These are phyloP conservation scores for Camponotus vicinus DNA, from an alignment of 1,140 invertebrate species.

Conservation along the genomic window DNA sequence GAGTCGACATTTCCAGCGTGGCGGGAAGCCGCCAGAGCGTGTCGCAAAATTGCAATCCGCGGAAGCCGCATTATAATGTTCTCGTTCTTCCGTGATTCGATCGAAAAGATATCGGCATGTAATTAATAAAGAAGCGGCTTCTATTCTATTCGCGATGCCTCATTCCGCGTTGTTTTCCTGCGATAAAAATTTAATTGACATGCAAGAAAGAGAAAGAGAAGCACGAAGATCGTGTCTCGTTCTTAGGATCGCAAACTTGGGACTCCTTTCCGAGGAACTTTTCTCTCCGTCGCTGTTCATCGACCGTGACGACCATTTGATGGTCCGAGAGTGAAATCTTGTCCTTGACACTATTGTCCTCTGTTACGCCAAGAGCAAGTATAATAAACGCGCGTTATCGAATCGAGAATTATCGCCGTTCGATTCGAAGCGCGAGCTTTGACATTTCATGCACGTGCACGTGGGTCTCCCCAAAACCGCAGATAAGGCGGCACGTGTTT, in stretches of 20 bases:
- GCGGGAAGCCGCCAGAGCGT: constrained; percentile 36
- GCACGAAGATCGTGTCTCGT: neutral
- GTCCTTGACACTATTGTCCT: constrained; percentile 75
- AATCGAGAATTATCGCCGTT: neutral
- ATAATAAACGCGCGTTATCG: neutral
- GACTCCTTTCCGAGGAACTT: constrained; percentile 29
- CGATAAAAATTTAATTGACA: neutral
- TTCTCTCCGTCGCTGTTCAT: constrained; percentile 20
- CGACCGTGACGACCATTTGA: constrained; percentile 66
- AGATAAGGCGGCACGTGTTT: neutral
- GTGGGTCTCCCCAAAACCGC: neutral
- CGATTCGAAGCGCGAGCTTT: neutral
- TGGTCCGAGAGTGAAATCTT: constrained; percentile 72
- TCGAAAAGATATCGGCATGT: neutral
- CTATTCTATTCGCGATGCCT: neutral
- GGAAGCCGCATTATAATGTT: constrained; percentile 4
- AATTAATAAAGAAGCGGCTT: neutral
- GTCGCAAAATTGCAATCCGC: constrained; percentile 58
- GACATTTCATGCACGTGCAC: neutral
- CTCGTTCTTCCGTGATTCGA: constrained; percentile 24
- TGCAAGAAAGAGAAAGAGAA: neutral
- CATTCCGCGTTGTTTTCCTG: neutral
- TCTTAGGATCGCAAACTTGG: neutral
- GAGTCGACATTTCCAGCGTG: constrained; percentile 53
- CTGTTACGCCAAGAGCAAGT: constrained; percentile 9